Conservation (phyloP, 2,113 vertebrate species). For the Platichthys flesus region DNA sequence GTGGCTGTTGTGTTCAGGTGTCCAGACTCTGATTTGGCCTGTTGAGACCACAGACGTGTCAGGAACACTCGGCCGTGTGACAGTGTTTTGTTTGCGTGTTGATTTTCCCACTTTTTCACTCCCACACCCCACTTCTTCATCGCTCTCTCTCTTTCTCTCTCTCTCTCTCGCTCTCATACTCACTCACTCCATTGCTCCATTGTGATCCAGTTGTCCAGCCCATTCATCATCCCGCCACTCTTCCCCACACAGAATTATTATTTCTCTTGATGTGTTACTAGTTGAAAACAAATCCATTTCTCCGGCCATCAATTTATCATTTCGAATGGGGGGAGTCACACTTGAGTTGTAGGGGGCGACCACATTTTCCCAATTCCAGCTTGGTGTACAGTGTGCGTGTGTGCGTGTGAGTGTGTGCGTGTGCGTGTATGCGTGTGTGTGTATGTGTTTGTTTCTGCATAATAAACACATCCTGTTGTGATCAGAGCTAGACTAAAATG, state of each 20-base stretch:
- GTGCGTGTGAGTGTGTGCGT: not conserved
- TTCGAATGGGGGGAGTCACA: conserved; percentile 82
- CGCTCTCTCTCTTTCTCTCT: conserved; percentile 14
- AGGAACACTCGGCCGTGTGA: conserved; percentile 27
- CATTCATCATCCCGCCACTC: conserved; percentile 84
- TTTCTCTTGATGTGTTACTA: conserved; percentile 86
- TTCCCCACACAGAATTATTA: conserved; percentile 83
- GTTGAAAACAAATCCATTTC: conserved; percentile 88
- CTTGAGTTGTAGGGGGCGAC: conserved; percentile 80
- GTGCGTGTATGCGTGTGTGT: conserved; percentile 12
- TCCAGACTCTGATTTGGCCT: conserved; percentile 1
- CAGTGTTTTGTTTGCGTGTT: conserved; percentile 70
- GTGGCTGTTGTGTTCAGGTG: not conserved
- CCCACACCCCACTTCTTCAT: conserved; percentile 17
- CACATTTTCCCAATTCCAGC: conserved; percentile 55
- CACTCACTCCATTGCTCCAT: conserved; percentile 78
- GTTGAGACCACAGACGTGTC: conserved; percentile 11
- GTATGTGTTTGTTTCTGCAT: conserved; percentile 24
- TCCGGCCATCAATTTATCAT: conserved; percentile 85
- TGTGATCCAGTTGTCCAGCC: conserved; percentile 82
- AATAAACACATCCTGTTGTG: conserved; percentile 21
- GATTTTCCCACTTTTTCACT: conserved; percentile 60
- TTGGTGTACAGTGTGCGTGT: conserved; percentile 9
- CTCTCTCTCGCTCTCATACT: conserved; percentile 49
- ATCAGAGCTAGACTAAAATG: conserved; percentile 28